Conservation (phyloP, 30 jellyfish, hydroid and myxozoan genomes). For the Turritopsis rubra region DNA sequence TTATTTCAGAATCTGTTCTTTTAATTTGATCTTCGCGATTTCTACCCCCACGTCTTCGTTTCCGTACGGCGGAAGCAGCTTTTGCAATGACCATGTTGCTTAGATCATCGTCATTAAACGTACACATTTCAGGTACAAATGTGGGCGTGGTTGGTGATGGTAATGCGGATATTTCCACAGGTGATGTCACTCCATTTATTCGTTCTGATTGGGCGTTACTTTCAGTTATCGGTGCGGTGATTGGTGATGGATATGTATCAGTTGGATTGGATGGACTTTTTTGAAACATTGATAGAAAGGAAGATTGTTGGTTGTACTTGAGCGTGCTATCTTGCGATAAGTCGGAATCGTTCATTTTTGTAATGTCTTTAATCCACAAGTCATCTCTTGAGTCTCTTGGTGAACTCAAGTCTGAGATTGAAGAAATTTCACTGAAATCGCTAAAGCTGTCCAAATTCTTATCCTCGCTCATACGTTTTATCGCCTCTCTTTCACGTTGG, state of each 20-base stretch:
- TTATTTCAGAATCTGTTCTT: constrained; percentile 11
- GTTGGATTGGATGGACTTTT: neutral
- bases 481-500: constrained; percentile 33
- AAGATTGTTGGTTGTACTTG: neutral
- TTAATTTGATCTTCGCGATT: constrained; percentile 2
- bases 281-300: neutral
- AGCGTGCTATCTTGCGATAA: neutral
- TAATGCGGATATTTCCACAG: neutral
- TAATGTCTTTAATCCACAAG: neutral
- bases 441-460: constrained; percentile 16
- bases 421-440: constrained; percentile 41
- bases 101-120: constrained; percentile 35
- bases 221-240: neutral
- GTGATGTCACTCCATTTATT: neutral
- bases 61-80: constrained; percentile 81
- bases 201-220: neutral
- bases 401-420: constrained; percentile 23
- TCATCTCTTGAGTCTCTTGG: neutral
- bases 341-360: constrained; percentile 7
- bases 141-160: constrained; percentile 22
- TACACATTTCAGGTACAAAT: constrained; percentile 27
- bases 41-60: constrained; percentile 53
- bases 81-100: constrained; percentile 51
- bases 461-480: neutral
- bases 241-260: neutral